Conservation (phyloP, 2,113 vertebrate genomes). For the Osmerus eperlanus region DNA sequence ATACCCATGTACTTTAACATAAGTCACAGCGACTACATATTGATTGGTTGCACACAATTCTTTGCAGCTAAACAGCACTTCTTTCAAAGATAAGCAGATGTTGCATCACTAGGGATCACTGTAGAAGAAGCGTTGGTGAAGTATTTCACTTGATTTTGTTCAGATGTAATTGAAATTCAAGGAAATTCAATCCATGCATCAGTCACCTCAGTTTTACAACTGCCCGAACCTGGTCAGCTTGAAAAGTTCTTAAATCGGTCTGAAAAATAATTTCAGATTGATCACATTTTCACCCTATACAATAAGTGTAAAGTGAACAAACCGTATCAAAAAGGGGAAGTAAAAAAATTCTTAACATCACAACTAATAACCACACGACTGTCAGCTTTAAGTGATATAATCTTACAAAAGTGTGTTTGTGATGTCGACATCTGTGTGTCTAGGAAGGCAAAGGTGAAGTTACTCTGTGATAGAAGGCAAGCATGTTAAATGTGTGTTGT, state of each 20-base stretch:
- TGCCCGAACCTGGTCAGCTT: slow-evolving; percentile 13
- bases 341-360: slow-evolving; percentile 10
- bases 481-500: slow-evolving; percentile 35
- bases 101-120: too few relatives aligned
- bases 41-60: slow-evolving; percentile 30
- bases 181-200: slow-evolving; percentile 24
- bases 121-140: slow-evolving; percentile 41
- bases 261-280: background rate
- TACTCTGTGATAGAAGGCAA: slow-evolving; percentile 62
- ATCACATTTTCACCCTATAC: slow-evolving; percentile 8
- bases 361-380: slow-evolving; percentile 9
- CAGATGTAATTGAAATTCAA: slow-evolving; percentile 17
- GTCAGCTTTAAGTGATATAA: slow-evolving; percentile 32
- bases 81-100: background rate
- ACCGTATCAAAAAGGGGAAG: background rate
- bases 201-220: slow-evolving; percentile 18
- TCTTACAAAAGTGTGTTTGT: slow-evolving; percentile 23
- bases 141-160: slow-evolving; percentile 53
- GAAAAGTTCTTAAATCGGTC: slow-evolving; percentile 1
- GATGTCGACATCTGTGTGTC: slow-evolving; percentile 41
- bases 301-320: background rate
- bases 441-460: slow-evolving; percentile 62
- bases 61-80: slow-evolving; percentile 22
- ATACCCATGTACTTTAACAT: background rate
- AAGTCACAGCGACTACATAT: slow-evolving; percentile 37